These are phyloP conservation scores for Maconellicoccus hirsutus DNA, from an alignment of 1,140 invertebrate species.

Conservation along the genomic window DNA sequence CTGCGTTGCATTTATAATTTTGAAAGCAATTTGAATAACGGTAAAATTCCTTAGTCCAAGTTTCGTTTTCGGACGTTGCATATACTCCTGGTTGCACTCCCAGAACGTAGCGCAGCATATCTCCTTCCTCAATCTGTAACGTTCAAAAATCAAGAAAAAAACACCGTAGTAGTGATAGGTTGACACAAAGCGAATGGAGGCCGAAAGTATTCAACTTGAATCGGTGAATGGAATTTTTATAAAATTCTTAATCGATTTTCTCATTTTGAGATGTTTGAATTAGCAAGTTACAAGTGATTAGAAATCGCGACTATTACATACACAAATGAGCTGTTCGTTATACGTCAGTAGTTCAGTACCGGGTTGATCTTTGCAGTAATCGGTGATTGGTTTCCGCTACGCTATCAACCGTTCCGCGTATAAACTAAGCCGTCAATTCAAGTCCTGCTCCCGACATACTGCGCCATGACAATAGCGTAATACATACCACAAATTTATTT, in stretches of 20 bases:
- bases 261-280: no score
- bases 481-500: neutral
- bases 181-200: no score
- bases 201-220: neutral
- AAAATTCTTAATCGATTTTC: no score
- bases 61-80: neutral
- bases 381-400: neutral
- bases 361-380: neutral
- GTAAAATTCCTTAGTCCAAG: neutral
- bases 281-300: no score
- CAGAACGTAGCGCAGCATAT: neutral
- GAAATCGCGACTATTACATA: no score
- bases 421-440: neutral
- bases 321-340: no score
- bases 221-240: no score
- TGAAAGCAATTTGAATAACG: neutral
- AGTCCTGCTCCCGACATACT: neutral
- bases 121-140: neutral
- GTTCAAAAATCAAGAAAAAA: neutral
- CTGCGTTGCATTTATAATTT: neutral
- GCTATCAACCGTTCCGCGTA: neutral
- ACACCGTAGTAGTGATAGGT: no score
- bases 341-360: no score
- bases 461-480: neutral
- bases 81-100: neutral